Evolutionary conservation across 2,888 invertebrate genomes (phyloP).

Genomic region (Dasypogon diadema): DNA sequence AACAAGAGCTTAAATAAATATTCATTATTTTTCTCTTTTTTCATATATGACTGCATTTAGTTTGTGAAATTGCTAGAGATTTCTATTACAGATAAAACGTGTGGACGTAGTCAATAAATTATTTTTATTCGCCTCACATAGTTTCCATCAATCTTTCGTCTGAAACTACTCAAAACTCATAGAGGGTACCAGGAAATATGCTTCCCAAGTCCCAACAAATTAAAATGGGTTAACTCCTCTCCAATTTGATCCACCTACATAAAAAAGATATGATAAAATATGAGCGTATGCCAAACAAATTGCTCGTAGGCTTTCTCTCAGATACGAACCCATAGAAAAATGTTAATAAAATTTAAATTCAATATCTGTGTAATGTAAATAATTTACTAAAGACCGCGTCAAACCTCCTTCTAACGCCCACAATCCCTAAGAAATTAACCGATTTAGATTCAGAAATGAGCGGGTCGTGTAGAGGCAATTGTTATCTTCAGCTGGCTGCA

Average conservation of each 20-base stretch:
- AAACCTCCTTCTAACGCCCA: background rate
- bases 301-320: too few species aligned
- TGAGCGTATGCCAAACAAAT: too few species aligned
- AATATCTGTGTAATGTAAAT: too few species aligned
- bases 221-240: background rate
- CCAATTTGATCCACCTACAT: constrained; percentile 5
- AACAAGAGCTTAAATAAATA: too few species aligned
- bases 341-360: too few species aligned
- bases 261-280: background rate
- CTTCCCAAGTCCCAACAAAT: background rate
- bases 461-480: background rate
- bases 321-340: too few species aligned
- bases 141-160: constrained; percentile 1
- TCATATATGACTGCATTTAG: too few species aligned
- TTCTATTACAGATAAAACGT: too few species aligned
- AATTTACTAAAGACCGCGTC: background rate
- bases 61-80: too few species aligned
- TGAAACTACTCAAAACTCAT: background rate
- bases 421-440: background rate
- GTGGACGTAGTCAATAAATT: background rate
- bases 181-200: too few species aligned
- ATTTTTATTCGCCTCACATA: background rate
- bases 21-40: too few species aligned
- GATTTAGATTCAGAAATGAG: constrained; percentile 7
- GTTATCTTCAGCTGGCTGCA: background rate